A percentile compares a stretch with the other conserved stretches of the same genome.
phyloP scores from a whole-genome alignment of 2,797 vertebrate species.

The Rhinoraja longicauda region DNA sequence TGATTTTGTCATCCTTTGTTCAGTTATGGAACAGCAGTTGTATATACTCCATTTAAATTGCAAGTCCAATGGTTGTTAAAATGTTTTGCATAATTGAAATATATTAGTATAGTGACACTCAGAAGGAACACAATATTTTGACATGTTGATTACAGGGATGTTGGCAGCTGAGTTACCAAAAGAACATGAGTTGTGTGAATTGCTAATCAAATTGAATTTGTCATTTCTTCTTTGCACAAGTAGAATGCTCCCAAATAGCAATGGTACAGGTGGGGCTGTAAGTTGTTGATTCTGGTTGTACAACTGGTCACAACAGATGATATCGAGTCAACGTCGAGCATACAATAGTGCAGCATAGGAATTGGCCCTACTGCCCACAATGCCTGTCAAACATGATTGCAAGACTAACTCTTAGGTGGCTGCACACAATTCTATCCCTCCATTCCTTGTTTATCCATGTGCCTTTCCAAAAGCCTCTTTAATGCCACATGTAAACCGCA shows the following conservation, averaged over 20 bases:
- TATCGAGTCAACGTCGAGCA: background rate
- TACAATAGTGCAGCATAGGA: too few species aligned
- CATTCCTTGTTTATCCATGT: too few species aligned
- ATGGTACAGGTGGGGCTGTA: background rate
- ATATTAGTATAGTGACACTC: background rate
- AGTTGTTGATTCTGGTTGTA: too few species aligned
- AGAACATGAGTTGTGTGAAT: background rate
- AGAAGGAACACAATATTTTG: background rate
- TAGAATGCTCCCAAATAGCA: too few species aligned
- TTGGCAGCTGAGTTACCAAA: background rate
- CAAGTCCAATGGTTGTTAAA: background rate
- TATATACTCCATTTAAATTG: background rate
- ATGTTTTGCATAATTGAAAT: background rate
- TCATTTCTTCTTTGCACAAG: too few species aligned
- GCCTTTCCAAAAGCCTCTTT: too few species aligned
- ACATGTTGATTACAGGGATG: slow-evolving; percentile 4
- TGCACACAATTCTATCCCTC: too few species aligned
- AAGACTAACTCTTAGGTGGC: too few species aligned
- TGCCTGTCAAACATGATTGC: too few species aligned
- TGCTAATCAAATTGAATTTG: background rate
- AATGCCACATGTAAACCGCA: background rate
- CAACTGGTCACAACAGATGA: background rate
- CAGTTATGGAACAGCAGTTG: background rate
- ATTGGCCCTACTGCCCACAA: too few species aligned
- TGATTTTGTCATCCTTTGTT: background rate